Percentiles rank a stretch among this genome's conserved stretches.
phyloP scores from a whole-genome alignment of 2,113 vertebrate species.

The Campylomormyrus tamandua region DNA sequence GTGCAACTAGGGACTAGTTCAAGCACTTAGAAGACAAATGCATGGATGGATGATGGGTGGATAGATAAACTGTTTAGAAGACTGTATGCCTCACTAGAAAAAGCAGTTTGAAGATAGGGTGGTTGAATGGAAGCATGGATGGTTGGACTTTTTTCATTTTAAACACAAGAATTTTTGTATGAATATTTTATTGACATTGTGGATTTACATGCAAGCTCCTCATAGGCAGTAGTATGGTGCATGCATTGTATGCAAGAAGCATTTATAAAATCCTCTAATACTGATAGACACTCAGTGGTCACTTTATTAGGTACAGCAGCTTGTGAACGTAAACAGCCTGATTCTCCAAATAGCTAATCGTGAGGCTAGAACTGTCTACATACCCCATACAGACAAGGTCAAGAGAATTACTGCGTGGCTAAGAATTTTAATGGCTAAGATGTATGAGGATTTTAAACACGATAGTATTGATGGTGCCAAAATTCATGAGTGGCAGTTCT shows the following conservation, averaged over 20 bases:
- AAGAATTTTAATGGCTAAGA: background rate
- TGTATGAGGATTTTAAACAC: background rate
- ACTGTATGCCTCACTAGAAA: background rate
- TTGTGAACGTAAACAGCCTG: background rate
- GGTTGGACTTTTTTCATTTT: background rate
- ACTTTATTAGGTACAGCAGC: background rate
- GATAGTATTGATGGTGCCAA: background rate
- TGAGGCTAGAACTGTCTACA: background rate
- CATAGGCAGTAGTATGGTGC: background rate
- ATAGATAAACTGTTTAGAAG: background rate
- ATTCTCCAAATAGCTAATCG: background rate
- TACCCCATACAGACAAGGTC: background rate
- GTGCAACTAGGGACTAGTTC: background rate
- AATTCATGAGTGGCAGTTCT: background rate
- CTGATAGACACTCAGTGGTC: background rate
- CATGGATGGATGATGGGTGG: background rate
- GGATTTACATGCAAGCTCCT: background rate
- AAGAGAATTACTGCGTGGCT: background rate
- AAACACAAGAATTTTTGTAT: background rate
- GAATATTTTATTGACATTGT: background rate
- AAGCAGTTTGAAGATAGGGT: background rate
- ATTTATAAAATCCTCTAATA: background rate
- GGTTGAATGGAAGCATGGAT: background rate
- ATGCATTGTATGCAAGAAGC: background rate
- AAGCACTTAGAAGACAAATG: background rate